Evolutionary conservation across 2,113 vertebrate species (phyloP), one percentile per base, ranked within the genome.

Genomic region (Illadopsis cleaveri): DNA sequence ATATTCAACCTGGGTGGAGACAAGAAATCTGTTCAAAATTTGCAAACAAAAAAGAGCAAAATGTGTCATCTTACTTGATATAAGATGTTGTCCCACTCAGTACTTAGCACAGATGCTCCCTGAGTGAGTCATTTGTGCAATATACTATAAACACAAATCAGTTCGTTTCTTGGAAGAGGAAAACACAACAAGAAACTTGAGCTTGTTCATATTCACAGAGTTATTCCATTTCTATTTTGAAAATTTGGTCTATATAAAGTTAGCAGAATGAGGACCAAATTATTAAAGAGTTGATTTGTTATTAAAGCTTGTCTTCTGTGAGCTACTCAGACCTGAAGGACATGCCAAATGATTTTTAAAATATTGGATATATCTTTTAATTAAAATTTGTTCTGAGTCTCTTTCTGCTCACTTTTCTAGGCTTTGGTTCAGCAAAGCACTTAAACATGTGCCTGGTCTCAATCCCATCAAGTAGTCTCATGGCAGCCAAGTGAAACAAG

Each of bases 1-100:
- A 76, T 27, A 72, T 82, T 22, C 15, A 68, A 14, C 31, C 33
- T 68, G 15, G 27, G 5, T 38, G 24, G 8, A 83, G 6, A 80
- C 5, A 35, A 86, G 4, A 82, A 85, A 58, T 79, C 15, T 77
- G 10, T 25, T 82, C 66, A 50, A 38, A 90, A 95, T 94, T 87
- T 88, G 16, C 58, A 54, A 94, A 94, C 18, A 70, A 82, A 96
- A 96, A 96, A 94, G 94, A 94, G 93, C 94, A 95, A 95, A 94
- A 82, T 80, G 37, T 93, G 56, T 57, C 89, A 70, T 82, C 89
- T 77, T 93, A 72, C 82, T 94, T 69, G 82, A 80, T 76, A 79
- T 21, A 87, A 96, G 96, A 85, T 85, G 70, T 93, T 96, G 87
- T 65, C 87, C 86, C 51, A 87, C 95, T 94, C 84, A 82, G 25